A percentile compares a stretch with the other conserved stretches of the same genome.
These are phyloP conservation scores for Emydura subglobosa DNA, from an alignment of 2,113 vertebrate genomes.

Conservation along the genomic window DNA sequence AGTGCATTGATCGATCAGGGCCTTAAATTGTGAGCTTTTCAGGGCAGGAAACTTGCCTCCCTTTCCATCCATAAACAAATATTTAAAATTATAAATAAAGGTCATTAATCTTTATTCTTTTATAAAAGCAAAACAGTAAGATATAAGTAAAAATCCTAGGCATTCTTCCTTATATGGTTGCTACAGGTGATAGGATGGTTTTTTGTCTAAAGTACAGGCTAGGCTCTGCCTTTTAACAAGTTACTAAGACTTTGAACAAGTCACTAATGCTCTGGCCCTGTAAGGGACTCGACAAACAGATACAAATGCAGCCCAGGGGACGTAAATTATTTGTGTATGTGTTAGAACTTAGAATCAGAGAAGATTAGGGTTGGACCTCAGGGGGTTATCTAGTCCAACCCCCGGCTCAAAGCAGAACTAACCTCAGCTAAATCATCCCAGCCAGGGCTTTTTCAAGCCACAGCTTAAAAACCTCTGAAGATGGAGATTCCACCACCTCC, in stretches of 20 bases:
- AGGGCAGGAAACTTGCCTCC: background rate
- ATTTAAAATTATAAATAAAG: background rate
- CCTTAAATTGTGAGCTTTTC: background rate
- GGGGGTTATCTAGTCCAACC: no score
- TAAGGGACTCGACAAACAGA: background rate
- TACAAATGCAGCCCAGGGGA: accelerated
- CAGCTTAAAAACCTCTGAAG: no score
- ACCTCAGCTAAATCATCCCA: no score
- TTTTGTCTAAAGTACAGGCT: background rate
- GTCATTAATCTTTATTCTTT: background rate
- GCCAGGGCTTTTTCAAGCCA: no score
- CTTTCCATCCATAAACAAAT: background rate
- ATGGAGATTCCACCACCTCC: no score
- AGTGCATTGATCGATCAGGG: background rate
- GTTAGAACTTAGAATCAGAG: no score
- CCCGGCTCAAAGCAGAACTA: no score
- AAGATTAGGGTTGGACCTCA: no score
- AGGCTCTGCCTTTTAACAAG: background rate
- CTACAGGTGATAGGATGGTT: accelerated
- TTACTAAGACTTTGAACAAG: background rate
- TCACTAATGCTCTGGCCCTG: background rate
- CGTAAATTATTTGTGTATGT: background rate
- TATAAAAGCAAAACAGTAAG: background rate
- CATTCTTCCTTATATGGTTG: background rate
- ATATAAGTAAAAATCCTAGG: background rate